A percentile compares a stretch with the other conserved stretches of the same genome.
These are phyloP conservation scores for Trichomycterus rosablanca DNA, from an alignment of 2,113 vertebrate genomes.

Conservation along the genomic window DNA sequence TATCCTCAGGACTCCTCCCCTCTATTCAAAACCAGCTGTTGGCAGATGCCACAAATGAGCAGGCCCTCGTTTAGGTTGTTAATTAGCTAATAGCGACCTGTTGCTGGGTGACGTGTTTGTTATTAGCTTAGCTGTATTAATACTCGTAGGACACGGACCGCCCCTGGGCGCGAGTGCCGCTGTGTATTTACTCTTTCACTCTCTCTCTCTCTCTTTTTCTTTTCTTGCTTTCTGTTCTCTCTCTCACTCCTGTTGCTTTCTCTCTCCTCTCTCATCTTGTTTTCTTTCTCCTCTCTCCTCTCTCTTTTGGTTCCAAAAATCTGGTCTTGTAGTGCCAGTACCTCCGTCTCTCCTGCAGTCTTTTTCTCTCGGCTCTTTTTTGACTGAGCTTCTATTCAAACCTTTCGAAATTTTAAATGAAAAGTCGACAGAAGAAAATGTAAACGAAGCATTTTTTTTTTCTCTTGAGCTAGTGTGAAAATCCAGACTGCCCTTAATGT, in stretches of 20 bases:
- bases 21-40: slow-evolving; percentile 27
- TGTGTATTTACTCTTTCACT: slow-evolving; percentile 44
- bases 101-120: slow-evolving; percentile 42
- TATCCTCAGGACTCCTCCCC: slow-evolving; percentile 13
- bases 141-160: slow-evolving; percentile 41
- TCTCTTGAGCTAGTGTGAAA: no score
- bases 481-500: no score
- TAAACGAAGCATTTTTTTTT: no score
- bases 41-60: slow-evolving; percentile 39
- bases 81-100: slow-evolving; percentile 50
- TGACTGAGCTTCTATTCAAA: no score
- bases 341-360: neutral
- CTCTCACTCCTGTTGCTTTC: neutral
- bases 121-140: slow-evolving; percentile 36
- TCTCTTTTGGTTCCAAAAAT: neutral
- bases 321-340: neutral
- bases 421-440: no score
- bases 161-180: slow-evolving; percentile 48
- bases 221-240: neutral
- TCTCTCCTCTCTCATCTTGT: no score
- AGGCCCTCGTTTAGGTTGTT: slow-evolving; percentile 44
- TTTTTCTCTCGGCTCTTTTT: neutral
- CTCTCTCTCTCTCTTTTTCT: neutral
- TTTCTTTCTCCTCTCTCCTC: neutral
- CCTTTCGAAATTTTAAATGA: no score